Evolutionary conservation across 2,113 vertebrate species (phyloP).

Genomic region (Trogon melanurus): DNA sequence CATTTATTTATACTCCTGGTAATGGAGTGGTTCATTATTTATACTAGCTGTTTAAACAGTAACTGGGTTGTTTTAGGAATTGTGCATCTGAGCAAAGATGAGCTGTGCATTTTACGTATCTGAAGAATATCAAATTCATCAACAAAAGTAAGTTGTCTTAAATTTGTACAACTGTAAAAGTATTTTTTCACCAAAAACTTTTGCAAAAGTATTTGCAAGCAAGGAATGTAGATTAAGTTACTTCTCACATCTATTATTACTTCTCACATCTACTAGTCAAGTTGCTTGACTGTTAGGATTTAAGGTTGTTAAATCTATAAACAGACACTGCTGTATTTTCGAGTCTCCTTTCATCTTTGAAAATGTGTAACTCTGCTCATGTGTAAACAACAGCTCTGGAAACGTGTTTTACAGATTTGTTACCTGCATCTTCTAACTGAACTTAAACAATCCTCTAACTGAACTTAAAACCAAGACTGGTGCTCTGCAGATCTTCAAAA

Average conservation of each 20-base stretch:
- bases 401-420: background rate
- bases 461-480: background rate
- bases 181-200: background rate
- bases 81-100: constrained; percentile 46
- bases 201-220: background rate
- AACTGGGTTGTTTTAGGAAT: constrained; percentile 67
- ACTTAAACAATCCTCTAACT: background rate
- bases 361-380: background rate
- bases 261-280: background rate
- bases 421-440: background rate
- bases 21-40: constrained; percentile 75
- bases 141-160: background rate
- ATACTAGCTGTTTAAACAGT: constrained; percentile 73
- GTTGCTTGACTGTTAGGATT: background rate
- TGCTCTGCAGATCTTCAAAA: constrained; percentile 12
- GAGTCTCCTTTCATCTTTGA: constrained; percentile 3
- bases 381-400: constrained; percentile 10
- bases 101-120: background rate
- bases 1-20: constrained; percentile 72
- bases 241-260: background rate
- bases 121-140: background rate
- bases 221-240: background rate
- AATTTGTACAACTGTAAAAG: background rate
- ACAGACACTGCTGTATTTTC: background rate
- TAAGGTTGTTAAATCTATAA: constrained; percentile 4